phyloP scores from a whole-genome alignment of 2,888 invertebrate genomes.

The Thyatira batis region DNA sequence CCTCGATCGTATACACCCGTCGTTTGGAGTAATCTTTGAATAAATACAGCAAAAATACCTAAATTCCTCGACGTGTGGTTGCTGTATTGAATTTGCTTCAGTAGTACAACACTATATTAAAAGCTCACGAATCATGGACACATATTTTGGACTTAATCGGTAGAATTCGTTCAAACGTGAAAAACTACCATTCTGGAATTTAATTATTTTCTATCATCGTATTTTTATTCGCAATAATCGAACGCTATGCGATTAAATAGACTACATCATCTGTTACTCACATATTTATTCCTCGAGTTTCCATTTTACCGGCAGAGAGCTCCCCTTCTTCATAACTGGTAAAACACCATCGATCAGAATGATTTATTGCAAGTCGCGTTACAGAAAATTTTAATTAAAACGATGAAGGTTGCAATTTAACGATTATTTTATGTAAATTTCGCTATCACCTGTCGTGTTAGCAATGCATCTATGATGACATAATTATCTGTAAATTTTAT shows the following conservation, averaged over 20 bases:
- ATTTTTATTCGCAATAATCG: not conserved
- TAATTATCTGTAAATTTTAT: not conserved
- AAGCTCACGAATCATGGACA: too few relatives aligned
- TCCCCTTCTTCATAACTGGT: conserved; percentile 22
- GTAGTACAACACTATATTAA: too few relatives aligned
- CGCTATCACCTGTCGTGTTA: conserved; percentile 29
- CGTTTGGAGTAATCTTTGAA: not conserved
- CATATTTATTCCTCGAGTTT: conserved; percentile 2
- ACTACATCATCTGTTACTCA: not conserved
- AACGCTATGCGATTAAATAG: conserved; percentile 5
- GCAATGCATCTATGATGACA: conserved; percentile 2
- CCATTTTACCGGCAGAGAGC: conserved; percentile 1
- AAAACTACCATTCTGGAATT: not conserved
- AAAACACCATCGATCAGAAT: conserved; percentile 45
- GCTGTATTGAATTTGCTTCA: too few relatives aligned
- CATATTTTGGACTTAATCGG: too few relatives aligned
- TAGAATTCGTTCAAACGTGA: not conserved
- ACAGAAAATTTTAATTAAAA: conserved; percentile 50
- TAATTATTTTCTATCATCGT: not conserved
- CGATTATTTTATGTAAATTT: conserved; percentile 54
- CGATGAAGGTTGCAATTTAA: conserved; percentile 40
- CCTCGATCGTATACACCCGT: conserved; percentile 8
- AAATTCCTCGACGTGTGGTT: too few relatives aligned
- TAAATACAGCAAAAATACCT: not conserved
- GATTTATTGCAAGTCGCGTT: conserved; percentile 38